Evolutionary conservation across 1,140 invertebrate genomes (phyloP), one percentile per base, ranked within the genome.

Genomic region (Papilio polytes): DNA sequence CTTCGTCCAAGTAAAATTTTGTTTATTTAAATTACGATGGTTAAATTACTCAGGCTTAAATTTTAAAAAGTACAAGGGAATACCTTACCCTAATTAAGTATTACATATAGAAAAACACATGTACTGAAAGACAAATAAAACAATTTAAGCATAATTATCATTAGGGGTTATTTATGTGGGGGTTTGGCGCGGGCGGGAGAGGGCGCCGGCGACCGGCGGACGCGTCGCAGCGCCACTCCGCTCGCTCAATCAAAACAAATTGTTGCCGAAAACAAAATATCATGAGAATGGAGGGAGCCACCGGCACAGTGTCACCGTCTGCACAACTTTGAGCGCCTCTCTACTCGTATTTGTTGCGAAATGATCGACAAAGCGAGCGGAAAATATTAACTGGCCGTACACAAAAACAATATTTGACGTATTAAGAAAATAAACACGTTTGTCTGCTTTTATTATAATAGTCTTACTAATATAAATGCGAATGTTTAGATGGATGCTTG

Each of bases 201-300:
- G 36, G 77, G 77, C 77, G 77, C 77, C 77, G 77, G 36, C 22
- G 13, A 18, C 77, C 56, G 56, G 13, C 13, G 53, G 48, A 26
- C 22, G 51, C 72, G 72, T 41, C 12, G 51, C 20, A 26, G 44
- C 72, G 72, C 41, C 72, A 12, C 53, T 31, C 31, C 53, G n/a
- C 56, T 66, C 77, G 77, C 31, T 77, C 74, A 77, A 77, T 77
- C 74, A 77, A 77, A 77, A 36, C 46, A 66, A 44, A 78, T 66
- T 78, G 77, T 78, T 78, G 56, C n/a, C 56, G 56, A 78, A 78
- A 78, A 78, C 77, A 78, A 78, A 78, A 78, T 78, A 78, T 63
- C 56, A 44, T 22, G 20, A 53, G 74, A 77, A 44, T 46, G 72
- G 26, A 74, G 63, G 22, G 63, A 31, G 63, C 26, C 63, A 31